Percentiles rank a stretch among this genome's conserved stretches.
Conservation (phyloP, 2,888 invertebrate species). For the Zonitis immaculata region DNA sequence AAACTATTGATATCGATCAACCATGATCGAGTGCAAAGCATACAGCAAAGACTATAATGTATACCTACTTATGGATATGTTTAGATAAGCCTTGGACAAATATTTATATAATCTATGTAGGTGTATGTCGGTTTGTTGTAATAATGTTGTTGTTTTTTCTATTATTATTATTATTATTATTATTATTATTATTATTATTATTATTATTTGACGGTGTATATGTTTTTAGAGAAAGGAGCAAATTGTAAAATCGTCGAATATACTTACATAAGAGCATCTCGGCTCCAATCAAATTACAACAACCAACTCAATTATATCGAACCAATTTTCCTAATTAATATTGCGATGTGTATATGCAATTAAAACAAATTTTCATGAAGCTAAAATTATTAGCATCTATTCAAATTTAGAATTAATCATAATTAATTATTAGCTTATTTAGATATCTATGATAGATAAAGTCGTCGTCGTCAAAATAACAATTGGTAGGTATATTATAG, state of each 20-base stretch:
- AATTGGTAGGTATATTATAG: no score
- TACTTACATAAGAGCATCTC: conserved; percentile 1
- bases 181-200: no score
- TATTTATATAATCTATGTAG: conserved; percentile 1
- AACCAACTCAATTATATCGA: conserved; percentile 10
- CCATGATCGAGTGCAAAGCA: background rate
- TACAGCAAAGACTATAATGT: background rate
- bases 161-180: no score
- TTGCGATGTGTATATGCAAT: conserved; percentile 8
- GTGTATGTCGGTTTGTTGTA: background rate
- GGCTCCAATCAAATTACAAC: conserved; percentile 13
- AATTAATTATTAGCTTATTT: no score
- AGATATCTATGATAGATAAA: no score
- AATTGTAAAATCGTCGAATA: background rate
- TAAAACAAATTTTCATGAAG: conserved; percentile 8
- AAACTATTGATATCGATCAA: conserved; percentile 7
- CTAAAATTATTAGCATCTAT: background rate
- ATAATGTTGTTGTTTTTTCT: no score
- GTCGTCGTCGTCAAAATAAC: no score
- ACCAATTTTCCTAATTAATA: conserved; percentile 17
- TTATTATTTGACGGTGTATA: no score
- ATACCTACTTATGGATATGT: no score
- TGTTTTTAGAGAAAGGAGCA: background rate
- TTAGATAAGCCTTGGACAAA: conserved; percentile 5
- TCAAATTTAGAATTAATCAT: no score